These are phyloP conservation scores for Achlya flavicornis DNA, from an alignment of 2,888 invertebrate species.

Conservation along the genomic window DNA sequence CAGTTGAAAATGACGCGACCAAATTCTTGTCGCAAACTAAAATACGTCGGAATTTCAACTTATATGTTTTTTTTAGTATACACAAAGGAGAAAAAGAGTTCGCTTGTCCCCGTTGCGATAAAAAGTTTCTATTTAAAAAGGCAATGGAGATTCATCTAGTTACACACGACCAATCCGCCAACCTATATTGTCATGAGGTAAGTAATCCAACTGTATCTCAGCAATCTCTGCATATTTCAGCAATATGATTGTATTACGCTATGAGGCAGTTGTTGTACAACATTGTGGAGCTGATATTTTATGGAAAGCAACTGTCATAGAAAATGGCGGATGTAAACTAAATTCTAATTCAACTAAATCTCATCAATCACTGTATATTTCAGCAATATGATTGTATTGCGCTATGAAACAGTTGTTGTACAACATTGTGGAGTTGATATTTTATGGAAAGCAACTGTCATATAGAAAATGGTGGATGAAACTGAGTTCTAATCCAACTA, in stretches of 20 bases:
- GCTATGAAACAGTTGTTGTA: neutral
- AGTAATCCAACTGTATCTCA: neutral
- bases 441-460: neutral
- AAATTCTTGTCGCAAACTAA: too few relatives aligned
- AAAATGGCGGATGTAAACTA: neutral
- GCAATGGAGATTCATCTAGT: constrained; percentile 67
- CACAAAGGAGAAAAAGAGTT: constrained; percentile 71
- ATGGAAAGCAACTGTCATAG: neutral
- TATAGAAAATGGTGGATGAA: neutral
- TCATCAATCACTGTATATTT: neutral
- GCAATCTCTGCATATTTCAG: neutral
- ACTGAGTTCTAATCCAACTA: neutral
- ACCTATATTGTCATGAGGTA: constrained; percentile 70
- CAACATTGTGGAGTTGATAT: neutral
- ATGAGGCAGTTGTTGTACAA: neutral
- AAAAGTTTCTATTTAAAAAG: constrained; percentile 70
- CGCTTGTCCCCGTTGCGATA: constrained; percentile 60
- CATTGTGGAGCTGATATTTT: neutral
- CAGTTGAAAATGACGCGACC: too few relatives aligned
- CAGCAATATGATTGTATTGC: neutral
- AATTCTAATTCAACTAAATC: neutral
- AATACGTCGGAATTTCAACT: too few relatives aligned
- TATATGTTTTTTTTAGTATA: constrained; percentile 53
- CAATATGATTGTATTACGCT: neutral
- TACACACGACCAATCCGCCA: constrained; percentile 61